Base-by-base conservation (phyloP, 37 sponge, comb jelly and placozoan genomes). In the Petrosia ficiformis region DNA sequence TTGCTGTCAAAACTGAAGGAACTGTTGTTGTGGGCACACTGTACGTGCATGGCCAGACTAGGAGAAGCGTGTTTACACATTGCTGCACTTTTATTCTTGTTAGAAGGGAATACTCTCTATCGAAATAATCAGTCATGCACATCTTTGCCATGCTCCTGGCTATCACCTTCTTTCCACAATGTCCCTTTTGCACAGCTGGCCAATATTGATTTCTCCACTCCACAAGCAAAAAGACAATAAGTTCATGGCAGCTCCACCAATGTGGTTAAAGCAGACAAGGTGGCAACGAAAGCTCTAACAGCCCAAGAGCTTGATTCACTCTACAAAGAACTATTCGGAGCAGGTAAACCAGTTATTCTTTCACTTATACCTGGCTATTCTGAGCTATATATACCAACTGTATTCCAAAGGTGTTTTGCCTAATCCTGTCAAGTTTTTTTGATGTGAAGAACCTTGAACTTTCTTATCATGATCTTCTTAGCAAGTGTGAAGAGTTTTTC, bases 41-140 rank as follows among this genome's bases (percentile, higher is more conserved):
- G 86, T 42, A 65, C 48, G 16, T 86, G 86, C 36, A 79, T 80
- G 80, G 87, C 87, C 28, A 80, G 87, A 22, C 57, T 80, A 32
- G 87, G 87, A 65, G 87, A 80, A 42, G 75, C 81, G 5, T 86
- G 87, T 70, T 74, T 76, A 34, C 87, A 86, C 57, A 80, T 86
- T 37, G 87, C 81, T 86, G 80, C 87, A 31, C 14, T 80, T 31
- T 76, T 86, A 29, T 80, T 86, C 41, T n/a, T 65, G 39, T 31
- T 74, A 14, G 80, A 86, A 26, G 70, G 39, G 24, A 80, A 74
- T 34, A 73, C 75, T 22, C 69, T 58, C 34, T 22, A 38, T 19
- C 43, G 74, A 74, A 54, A 74, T 24, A 43, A 21, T 26, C 21
- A 30, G 19, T 36, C 76, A 6, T 80, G 75, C 42, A 80, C 87